Evolutionary conservation across 2,113 vertebrate species (phyloP).

Genomic region (Cricetomys ansorgei): DNA sequence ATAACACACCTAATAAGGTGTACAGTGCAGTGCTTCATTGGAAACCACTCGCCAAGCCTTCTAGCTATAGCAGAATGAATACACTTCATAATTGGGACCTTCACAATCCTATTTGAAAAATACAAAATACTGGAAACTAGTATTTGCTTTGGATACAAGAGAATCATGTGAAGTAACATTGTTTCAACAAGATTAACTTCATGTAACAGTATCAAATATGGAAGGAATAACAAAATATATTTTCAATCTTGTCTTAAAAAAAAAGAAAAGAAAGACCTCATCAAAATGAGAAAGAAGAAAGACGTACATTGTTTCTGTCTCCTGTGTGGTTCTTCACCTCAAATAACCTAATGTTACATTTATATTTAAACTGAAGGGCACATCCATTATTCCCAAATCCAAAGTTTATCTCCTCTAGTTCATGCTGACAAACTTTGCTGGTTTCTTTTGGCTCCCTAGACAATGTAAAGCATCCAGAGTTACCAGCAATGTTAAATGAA

Average conservation of each 20-base stretch:
- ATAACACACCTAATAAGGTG: constrained; percentile 73
- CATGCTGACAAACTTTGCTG: constrained; percentile 54
- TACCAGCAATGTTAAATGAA: constrained; percentile 53
- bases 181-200: constrained; percentile 67
- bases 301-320: background rate
- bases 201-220: constrained; percentile 52
- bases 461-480: constrained; percentile 36
- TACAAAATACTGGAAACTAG: constrained; percentile 66
- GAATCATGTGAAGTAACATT: constrained; percentile 54
- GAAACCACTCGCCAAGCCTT: constrained; percentile 78
- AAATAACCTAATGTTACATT: constrained; percentile 64
- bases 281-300: constrained; percentile 52
- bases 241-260: background rate
- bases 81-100: constrained; percentile 60
- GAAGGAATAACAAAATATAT: constrained; percentile 66
- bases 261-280: constrained; percentile 56
- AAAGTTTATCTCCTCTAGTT: constrained; percentile 36
- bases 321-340: constrained; percentile 61
- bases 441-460: constrained; percentile 51
- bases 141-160: constrained; percentile 81
- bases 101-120: constrained; percentile 70
- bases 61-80: constrained; percentile 73
- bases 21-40: constrained; percentile 60
- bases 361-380: constrained; percentile 60
- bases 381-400: constrained; percentile 54